Evolutionary conservation across 2,113 vertebrate species (phyloP).

Genomic region (Hassar affinis): DNA sequence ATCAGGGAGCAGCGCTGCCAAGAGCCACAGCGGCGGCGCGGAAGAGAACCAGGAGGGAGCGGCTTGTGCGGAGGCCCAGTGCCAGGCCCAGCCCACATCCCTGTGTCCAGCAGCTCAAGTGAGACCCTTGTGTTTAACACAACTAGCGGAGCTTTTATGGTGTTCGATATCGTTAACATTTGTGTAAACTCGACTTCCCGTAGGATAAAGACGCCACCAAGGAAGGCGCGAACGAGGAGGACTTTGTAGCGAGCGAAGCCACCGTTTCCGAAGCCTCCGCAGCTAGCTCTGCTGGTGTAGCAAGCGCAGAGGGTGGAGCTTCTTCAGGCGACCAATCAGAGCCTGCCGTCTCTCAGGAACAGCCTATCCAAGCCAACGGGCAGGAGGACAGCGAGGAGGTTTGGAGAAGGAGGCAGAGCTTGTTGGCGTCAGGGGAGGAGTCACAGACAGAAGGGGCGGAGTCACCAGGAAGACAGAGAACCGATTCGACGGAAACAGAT

Average conservation of each 20-base stretch:
- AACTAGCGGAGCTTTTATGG: too few species aligned
- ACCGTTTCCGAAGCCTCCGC: conserved; percentile 18
- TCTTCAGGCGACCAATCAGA: conserved; percentile 39
- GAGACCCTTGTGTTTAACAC: conserved; percentile 36
- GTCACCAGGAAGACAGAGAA: conserved; percentile 16
- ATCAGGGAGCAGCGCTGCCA: neutral
- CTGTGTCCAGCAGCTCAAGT: conserved; percentile 59
- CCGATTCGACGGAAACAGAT: conserved; percentile 66
- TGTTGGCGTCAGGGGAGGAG: conserved; percentile 70
- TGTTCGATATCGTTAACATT: neutral
- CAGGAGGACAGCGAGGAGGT: conserved; percentile 71
- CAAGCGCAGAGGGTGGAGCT: conserved; percentile 70
- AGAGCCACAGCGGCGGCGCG: conserved; percentile 18
- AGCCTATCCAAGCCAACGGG: conserved; percentile 15
- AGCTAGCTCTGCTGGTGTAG: conserved; percentile 28
- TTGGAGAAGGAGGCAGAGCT: conserved; percentile 82
- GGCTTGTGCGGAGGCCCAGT: neutral
- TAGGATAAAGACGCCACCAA: conserved; percentile 49
- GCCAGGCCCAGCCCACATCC: neutral
- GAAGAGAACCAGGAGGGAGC: conserved; percentile 20
- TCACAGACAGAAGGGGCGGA: conserved; percentile 70
- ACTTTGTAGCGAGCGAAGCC: conserved; percentile 23
- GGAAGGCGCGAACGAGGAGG: conserved; percentile 10
- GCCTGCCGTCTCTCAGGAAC: conserved; percentile 4
- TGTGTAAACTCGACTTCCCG: neutral